Percentiles rank a stretch among this genome's conserved stretches.
Conservation (phyloP, 2,797 vertebrate species). For the Furcifer pardalis region DNA sequence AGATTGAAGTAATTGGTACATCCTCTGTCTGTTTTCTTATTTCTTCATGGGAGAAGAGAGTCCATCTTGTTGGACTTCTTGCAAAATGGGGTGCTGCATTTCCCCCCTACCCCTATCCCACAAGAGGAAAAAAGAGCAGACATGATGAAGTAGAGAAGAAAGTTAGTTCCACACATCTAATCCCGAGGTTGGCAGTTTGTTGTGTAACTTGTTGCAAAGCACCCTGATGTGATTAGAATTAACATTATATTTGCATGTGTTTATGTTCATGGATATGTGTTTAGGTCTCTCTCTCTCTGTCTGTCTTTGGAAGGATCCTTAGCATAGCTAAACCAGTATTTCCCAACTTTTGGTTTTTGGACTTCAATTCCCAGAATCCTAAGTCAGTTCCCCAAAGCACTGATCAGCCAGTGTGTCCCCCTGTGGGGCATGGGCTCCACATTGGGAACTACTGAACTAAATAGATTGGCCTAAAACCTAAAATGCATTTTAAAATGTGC, state of each 20-base stretch:
- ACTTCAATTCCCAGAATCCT: too few relatives aligned
- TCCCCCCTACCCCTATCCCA: too few relatives aligned
- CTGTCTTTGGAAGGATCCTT: not conserved
- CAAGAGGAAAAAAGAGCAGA: not conserved
- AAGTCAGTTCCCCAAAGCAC: too few relatives aligned
- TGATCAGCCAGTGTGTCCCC: too few relatives aligned
- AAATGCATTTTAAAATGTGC: not conserved
- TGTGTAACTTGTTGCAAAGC: not conserved
- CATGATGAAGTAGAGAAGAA: not conserved
- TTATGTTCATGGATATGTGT: not conserved
- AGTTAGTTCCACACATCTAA: too few relatives aligned
- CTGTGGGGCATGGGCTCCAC: too few relatives aligned
- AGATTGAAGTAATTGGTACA: accelerated
- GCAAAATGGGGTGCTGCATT: not conserved
- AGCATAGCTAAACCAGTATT: too few relatives aligned
- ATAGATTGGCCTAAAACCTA: not conserved
- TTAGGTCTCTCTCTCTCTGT: not conserved
- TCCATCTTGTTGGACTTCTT: not conserved
- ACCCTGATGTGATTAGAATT: too few relatives aligned
- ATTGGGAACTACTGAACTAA: too few relatives aligned
- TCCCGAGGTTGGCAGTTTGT: not conserved
- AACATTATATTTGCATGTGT: too few relatives aligned
- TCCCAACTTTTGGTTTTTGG: too few relatives aligned
- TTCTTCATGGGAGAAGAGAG: not conserved
- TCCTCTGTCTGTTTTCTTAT: not conserved